Conservation (phyloP, 2,797 vertebrate genomes). For the Sciaenops ocellatus region DNA sequence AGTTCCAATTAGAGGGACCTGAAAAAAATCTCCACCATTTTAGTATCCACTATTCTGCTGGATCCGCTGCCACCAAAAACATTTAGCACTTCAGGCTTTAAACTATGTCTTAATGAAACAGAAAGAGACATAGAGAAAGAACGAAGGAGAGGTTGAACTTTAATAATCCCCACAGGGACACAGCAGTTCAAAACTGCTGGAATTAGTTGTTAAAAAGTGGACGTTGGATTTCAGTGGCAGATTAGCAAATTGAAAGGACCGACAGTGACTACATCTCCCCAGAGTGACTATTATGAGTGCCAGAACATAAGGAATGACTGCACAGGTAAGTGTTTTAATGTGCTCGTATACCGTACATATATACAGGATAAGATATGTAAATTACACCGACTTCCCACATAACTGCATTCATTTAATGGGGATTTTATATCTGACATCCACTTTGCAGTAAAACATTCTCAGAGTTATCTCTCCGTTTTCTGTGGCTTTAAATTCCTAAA, state of each 20-base stretch:
- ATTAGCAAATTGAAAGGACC: slow-evolving; percentile 27
- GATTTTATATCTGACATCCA: neutral
- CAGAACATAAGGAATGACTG: neutral
- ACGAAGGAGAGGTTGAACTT: slow-evolving; percentile 7
- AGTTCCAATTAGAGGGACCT: slow-evolving; percentile 20
- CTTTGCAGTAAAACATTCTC: neutral
- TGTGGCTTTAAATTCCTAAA: slow-evolving; percentile 6
- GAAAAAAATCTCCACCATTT: slow-evolving; percentile 11
- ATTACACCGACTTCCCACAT: neutral
- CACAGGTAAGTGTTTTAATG: neutral
- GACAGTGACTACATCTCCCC: slow-evolving; percentile 3
- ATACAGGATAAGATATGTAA: neutral
- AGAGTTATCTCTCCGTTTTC: neutral
- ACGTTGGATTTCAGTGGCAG: slow-evolving; percentile 19
- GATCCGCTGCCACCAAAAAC: slow-evolving; percentile 20
- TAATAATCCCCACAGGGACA: slow-evolving; percentile 49
- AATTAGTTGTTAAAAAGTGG: slow-evolving; percentile 30
- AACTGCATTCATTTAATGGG: neutral
- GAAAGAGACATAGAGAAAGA: neutral
- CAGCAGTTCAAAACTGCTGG: slow-evolving; percentile 19
- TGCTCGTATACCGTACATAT: neutral
- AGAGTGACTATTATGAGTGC: neutral
- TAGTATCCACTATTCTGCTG: neutral
- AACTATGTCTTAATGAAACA: slow-evolving; percentile 41
- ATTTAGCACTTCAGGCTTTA: slow-evolving; percentile 4